These are phyloP conservation scores for Falco naumanni DNA, from an alignment of 2,797 vertebrate species.

Conservation along the genomic window DNA sequence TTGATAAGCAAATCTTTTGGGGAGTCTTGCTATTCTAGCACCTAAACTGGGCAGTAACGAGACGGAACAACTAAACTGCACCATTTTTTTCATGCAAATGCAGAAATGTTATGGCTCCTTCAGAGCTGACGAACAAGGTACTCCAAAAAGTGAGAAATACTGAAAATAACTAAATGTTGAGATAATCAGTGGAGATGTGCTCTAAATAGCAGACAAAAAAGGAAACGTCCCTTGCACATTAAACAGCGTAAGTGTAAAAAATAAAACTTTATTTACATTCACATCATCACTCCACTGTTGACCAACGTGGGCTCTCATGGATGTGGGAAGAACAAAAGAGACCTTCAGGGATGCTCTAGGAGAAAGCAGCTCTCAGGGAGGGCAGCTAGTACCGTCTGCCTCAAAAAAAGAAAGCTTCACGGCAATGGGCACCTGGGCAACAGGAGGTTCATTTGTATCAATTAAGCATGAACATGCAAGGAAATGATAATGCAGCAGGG, in stretches of 20 bases:
- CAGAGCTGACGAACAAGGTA: background rate
- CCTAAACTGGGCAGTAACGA: background rate
- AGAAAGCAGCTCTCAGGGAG: background rate
- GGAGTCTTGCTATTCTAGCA: background rate
- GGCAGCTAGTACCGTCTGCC: background rate
- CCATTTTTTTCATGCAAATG: background rate
- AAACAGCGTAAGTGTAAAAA: background rate
- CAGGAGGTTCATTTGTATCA: background rate
- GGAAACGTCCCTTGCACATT: background rate
- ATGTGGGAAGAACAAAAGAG: background rate
- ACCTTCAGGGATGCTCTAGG: background rate
- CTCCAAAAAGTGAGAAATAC: background rate
- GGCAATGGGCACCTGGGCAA: background rate
- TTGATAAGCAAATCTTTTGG: background rate
- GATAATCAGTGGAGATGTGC: background rate
- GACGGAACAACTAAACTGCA: background rate
- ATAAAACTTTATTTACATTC: slow-evolving; percentile 7
- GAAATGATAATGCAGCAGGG: background rate
- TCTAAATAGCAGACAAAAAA: background rate
- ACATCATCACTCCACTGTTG: background rate
- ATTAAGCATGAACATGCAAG: slow-evolving; percentile 16
- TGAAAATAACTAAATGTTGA: background rate
- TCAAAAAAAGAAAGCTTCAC: background rate
- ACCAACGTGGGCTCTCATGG: accelerated
- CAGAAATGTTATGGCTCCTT: background rate